Percentiles rank a stretch among this genome's conserved stretches.
Evolutionary conservation across 2,113 vertebrate genomes (phyloP).

Genomic region (Seriola rivoliana): DNA sequence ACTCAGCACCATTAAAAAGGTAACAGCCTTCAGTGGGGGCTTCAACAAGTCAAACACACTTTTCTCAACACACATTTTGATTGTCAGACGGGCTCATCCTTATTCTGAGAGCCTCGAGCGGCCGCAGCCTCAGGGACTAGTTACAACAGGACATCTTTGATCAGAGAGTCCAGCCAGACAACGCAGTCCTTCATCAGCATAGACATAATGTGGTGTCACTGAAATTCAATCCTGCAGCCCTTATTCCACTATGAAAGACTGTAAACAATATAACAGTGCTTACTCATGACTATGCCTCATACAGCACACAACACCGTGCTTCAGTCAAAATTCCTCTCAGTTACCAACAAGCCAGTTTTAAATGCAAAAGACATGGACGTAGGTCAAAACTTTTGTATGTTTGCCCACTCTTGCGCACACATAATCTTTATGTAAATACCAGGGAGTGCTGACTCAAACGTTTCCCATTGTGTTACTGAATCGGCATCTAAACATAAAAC

Average conservation of each 20-base stretch:
- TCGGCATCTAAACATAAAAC: background rate
- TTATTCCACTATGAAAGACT: constrained; percentile 34
- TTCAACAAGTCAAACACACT: constrained; percentile 7
- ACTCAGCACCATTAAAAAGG: constrained; percentile 21
- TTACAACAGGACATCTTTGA: background rate
- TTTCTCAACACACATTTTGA: background rate
- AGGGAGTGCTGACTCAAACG: background rate
- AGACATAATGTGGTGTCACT: background rate
- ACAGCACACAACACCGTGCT: background rate
- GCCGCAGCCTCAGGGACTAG: background rate
- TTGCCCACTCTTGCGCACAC: background rate
- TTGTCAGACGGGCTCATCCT: constrained; percentile 7
- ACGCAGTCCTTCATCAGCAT: background rate
- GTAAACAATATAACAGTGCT: constrained; percentile 37
- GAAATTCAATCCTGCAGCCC: constrained; percentile 36
- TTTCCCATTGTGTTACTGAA: background rate
- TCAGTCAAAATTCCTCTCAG: background rate
- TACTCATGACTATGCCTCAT: background rate
- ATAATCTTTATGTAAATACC: background rate
- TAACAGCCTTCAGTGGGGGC: constrained; percentile 33
- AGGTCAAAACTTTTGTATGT: background rate
- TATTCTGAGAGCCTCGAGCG: background rate
- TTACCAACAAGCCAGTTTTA: background rate
- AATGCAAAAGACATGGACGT: background rate
- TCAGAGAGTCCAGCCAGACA: background rate